phyloP scores from a whole-genome alignment of 2,113 vertebrate species.

The Pao palembangensis region DNA sequence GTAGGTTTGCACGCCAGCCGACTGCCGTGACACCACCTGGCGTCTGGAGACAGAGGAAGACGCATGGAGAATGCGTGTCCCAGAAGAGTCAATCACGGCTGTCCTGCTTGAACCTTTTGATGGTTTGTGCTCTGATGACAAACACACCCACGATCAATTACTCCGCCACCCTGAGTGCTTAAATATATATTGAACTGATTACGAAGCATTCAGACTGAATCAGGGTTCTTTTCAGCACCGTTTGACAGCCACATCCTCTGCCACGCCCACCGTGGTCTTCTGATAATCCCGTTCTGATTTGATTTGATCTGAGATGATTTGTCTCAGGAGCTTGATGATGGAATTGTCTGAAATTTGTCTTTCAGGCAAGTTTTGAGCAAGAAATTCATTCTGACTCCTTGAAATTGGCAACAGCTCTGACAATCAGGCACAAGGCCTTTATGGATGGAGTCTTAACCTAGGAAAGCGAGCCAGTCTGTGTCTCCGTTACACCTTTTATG shows the following conservation, averaged over 20 bases:
- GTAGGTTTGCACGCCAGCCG: slow-evolving; percentile 73
- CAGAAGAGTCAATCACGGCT: slow-evolving; percentile 42
- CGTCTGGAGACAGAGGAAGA: slow-evolving; percentile 63
- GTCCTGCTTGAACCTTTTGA: slow-evolving; percentile 9
- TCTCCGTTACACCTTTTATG: neutral
- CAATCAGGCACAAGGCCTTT: too few relatives aligned
- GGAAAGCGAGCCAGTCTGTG: too few relatives aligned
- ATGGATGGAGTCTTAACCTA: too few relatives aligned
- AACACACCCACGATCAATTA: slow-evolving; percentile 28
- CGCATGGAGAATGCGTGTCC: slow-evolving; percentile 44
- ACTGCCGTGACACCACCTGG: slow-evolving; percentile 75
- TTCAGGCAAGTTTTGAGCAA: too few relatives aligned
- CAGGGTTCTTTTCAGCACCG: neutral
- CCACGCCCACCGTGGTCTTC: too few relatives aligned
- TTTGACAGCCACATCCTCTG: too few relatives aligned
- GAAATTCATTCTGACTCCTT: too few relatives aligned
- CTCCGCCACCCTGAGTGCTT: slow-evolving; percentile 14
- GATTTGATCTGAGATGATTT: too few relatives aligned
- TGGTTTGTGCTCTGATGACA: slow-evolving; percentile 19
- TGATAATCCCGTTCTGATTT: too few relatives aligned
- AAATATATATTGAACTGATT: slow-evolving; percentile 30
- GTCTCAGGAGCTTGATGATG: too few relatives aligned
- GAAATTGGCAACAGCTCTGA: too few relatives aligned
- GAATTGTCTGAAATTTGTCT: too few relatives aligned
- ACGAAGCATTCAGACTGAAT: slow-evolving; percentile 28